phyloP scores from a whole-genome alignment of 2,888 invertebrate species.

The Gymnocheta viridis region DNA sequence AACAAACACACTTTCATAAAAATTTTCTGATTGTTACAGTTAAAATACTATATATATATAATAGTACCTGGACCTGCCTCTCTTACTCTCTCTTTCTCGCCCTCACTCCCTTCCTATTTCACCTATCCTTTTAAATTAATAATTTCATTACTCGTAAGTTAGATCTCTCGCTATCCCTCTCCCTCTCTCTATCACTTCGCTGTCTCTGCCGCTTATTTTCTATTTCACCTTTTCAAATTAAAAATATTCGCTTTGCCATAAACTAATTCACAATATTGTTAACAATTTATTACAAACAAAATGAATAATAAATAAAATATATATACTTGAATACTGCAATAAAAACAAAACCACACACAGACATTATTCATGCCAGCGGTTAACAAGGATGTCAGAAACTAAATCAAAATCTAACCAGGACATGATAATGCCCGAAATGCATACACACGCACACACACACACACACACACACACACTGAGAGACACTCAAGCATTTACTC shows the following conservation, averaged over 20 bases:
- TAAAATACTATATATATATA: too few species aligned
- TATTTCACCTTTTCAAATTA: neutral
- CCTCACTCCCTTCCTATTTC: too few species aligned
- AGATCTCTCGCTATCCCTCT: neutral
- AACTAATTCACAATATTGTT: constrained; percentile 53
- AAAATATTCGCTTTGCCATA: constrained; percentile 5
- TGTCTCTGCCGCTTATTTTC: too few species aligned
- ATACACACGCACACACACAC: neutral
- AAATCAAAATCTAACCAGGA: constrained; percentile 58
- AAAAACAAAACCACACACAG: constrained; percentile 39
- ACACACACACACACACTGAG: neutral
- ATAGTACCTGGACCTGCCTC: too few species aligned
- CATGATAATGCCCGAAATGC: constrained; percentile 40
- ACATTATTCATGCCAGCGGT: constrained; percentile 55
- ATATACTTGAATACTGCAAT: constrained; percentile 25
- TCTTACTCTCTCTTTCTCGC: too few species aligned
- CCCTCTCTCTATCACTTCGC: neutral
- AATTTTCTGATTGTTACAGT: too few species aligned
- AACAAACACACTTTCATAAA: too few species aligned
- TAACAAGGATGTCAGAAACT: constrained; percentile 58
- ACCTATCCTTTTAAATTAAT: too few species aligned
- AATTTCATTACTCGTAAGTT: too few species aligned
- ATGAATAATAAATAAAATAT: constrained; percentile 9
- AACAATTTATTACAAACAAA: constrained; percentile 22
- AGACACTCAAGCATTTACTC: neutral